These are phyloP conservation scores for Pogonocichla stellata DNA, from an alignment of 2,113 vertebrate genomes.

Conservation along the genomic window DNA sequence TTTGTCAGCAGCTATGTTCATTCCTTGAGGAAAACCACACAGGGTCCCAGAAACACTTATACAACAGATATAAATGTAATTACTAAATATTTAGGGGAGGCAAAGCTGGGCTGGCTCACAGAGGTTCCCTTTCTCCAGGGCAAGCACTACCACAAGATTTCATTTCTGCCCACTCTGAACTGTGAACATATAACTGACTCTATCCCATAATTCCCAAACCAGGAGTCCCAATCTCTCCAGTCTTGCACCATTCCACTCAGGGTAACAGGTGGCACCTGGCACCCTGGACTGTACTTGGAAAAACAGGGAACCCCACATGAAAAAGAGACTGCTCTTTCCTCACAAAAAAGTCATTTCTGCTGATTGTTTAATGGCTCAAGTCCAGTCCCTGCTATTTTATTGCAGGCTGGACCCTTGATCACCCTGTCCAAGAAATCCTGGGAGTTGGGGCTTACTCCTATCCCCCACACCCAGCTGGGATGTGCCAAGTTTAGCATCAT, in stretches of 20 bases:
- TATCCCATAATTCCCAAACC: background rate
- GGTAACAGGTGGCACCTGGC: background rate
- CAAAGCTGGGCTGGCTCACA: background rate
- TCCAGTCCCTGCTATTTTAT: background rate
- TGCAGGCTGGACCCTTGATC: background rate
- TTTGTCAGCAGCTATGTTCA: background rate
- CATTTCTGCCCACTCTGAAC: background rate
- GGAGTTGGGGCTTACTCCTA: background rate
- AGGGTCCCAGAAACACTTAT: background rate
- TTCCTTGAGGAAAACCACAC: background rate
- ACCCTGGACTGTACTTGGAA: background rate
- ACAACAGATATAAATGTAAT: background rate
- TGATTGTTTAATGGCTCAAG: background rate
- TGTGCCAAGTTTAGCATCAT: constrained; percentile 21
- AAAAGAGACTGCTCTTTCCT: background rate
- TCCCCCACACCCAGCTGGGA: background rate
- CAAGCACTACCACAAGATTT: background rate
- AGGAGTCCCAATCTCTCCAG: background rate
- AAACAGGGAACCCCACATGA: background rate
- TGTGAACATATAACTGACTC: background rate
- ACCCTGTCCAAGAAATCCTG: background rate
- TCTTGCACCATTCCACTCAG: background rate
- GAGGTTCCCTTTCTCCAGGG: background rate
- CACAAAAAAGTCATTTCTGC: background rate
- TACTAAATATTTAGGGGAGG: background rate